These are phyloP conservation scores for Anarsia innoxiella DNA, from an alignment of 2,888 invertebrate species.

Conservation along the genomic window DNA sequence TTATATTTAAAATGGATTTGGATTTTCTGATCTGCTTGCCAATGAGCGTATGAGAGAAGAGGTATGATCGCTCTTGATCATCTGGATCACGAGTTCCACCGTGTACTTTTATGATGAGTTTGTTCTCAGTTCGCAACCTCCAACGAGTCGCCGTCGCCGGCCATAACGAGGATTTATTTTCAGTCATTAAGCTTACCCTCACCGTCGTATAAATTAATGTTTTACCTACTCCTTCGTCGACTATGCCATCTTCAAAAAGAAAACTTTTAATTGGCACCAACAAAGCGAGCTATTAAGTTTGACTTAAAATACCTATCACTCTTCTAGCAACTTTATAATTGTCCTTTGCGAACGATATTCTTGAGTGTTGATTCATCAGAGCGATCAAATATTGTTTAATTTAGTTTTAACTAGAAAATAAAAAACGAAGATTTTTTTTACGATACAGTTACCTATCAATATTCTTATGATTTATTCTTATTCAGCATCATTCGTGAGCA, in stretches of 20 bases:
- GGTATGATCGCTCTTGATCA: no score
- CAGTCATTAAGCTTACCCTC: not conserved
- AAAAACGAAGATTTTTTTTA: no score
- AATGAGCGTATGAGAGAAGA: no score
- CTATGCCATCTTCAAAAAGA: not conserved
- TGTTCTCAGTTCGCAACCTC: not conserved
- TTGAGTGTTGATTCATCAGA: constrained; percentile 11
- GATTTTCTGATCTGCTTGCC: no score
- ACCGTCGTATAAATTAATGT: not conserved
- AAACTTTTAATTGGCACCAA: constrained; percentile 15
- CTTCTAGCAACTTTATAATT: constrained; percentile 21
- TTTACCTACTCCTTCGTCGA: not conserved
- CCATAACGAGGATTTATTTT: not conserved
- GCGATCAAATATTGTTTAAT: constrained; percentile 15
- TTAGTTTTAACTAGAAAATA: not conserved
- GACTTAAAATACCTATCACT: no score
- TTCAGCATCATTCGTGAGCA: constrained; percentile 37
- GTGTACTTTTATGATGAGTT: not conserved
- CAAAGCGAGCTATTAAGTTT: constrained; percentile 15
- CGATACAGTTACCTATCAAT: no score
- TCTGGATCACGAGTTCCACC: no score
- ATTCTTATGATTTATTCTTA: no score
- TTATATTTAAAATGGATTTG: no score
- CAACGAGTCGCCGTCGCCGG: not conserved
- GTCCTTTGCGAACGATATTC: constrained; percentile 14